phyloP scores from a whole-genome alignment of 2,113 vertebrate species.

The Numenius arquata region DNA sequence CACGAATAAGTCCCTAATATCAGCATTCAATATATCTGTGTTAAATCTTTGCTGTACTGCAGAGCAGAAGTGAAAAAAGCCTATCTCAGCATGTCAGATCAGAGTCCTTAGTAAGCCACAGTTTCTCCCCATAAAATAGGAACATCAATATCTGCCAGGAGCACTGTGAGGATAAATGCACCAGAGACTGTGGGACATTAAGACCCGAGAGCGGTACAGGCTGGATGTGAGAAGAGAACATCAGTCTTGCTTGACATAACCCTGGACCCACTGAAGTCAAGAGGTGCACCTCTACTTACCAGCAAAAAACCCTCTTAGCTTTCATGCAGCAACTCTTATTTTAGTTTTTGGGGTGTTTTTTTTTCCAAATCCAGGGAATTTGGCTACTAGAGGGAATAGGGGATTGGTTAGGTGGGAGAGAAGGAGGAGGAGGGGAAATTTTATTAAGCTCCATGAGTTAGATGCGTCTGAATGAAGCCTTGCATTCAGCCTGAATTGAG shows the following conservation, averaged over 20 bases:
- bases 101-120: not conserved
- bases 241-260: not conserved
- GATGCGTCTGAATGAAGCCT: not conserved
- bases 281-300: not conserved
- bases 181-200: not conserved
- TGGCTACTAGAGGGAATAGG: not conserved
- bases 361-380: not conserved
- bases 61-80: not conserved
- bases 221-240: not conserved
- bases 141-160: not conserved
- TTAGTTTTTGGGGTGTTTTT: not conserved
- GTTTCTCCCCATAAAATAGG: not conserved
- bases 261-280: not conserved
- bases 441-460: not conserved
- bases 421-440: not conserved
- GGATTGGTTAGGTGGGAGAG: not conserved
- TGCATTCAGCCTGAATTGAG: not conserved
- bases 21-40: not conserved
- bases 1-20: fast-evolving
- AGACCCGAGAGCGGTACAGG: not conserved
- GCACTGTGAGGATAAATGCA: not conserved
- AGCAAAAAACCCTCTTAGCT: not conserved
- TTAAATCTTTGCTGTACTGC: not conserved
- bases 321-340: not conserved
- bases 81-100: not conserved